phyloP scores from a whole-genome alignment of 2,888 invertebrate species.

The Tenthredo amoena region DNA sequence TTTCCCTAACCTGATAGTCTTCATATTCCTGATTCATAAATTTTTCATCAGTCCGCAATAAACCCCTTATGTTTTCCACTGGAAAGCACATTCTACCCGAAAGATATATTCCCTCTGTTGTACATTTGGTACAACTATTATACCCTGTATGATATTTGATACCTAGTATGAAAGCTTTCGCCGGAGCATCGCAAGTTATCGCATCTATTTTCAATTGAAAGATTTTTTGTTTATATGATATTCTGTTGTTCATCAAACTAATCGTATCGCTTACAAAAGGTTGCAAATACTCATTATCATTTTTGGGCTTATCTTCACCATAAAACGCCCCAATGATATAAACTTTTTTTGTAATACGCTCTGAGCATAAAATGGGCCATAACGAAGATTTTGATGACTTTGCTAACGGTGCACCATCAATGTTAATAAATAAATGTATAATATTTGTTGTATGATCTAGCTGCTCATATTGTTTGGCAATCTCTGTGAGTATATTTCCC shows the following conservation, averaged over 20 bases:
- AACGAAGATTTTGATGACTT: constrained; percentile 29
- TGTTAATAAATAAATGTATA: neutral
- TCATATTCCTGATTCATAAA: neutral
- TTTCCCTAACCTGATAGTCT: neutral
- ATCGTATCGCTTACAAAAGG: neutral
- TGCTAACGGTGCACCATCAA: constrained; percentile 37
- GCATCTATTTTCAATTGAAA: neutral
- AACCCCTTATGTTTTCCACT: neutral
- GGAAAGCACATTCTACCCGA: neutral
- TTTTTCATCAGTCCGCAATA: neutral
- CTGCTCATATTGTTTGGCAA: neutral
- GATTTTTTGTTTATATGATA: neutral
- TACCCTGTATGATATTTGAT: constrained; percentile 1
- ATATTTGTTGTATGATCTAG: neutral
- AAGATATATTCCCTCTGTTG: neutral
- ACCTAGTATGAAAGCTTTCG: neutral
- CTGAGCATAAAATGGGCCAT: constrained; percentile 37
- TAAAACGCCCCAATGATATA: constrained; percentile 12
- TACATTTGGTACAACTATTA: neutral
- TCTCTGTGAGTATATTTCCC: neutral
- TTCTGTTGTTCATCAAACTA: neutral
- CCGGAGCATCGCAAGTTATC: neutral
- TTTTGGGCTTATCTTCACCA: neutral
- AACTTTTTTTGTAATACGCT: neutral
- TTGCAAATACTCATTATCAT: constrained; percentile 3